phyloP scores from a whole-genome alignment of 2,888 invertebrate genomes.

The Barypeithes pellucidus region DNA sequence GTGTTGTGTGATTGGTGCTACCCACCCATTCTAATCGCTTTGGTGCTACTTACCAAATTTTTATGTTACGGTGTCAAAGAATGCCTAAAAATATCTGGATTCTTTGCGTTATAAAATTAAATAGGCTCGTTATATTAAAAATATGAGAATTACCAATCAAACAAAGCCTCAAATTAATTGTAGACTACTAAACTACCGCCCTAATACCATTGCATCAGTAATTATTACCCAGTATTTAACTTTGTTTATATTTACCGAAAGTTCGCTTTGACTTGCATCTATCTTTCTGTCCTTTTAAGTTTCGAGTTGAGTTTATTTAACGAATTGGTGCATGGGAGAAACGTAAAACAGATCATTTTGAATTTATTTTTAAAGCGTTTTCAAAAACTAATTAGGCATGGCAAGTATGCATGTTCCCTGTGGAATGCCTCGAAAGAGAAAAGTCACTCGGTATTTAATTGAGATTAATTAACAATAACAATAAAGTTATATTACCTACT shows the following conservation, averaged over 20 bases:
- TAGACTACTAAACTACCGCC: too few species aligned
- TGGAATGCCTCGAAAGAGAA: too few species aligned
- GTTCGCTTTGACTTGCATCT: constrained; percentile 3
- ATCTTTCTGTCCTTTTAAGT: constrained; percentile 15
- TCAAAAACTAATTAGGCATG: not conserved
- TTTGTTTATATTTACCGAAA: constrained; percentile 6
- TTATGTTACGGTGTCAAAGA: too few species aligned
- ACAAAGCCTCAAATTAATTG: too few species aligned
- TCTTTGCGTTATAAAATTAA: not conserved
- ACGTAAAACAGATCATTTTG: constrained; percentile 5
- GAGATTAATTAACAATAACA: too few species aligned
- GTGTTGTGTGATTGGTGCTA: not conserved
- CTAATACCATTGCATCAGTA: not conserved
- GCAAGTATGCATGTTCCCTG: not conserved
- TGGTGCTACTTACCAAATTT: too few species aligned
- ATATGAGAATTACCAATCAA: too few species aligned
- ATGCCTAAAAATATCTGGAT: not conserved
- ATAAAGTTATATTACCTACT: too few species aligned
- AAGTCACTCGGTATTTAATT: too few species aligned
- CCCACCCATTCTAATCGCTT: too few species aligned
- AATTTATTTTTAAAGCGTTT: not conserved
- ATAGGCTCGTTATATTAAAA: too few species aligned
- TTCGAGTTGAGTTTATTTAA: constrained; percentile 16
- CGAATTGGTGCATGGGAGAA: constrained; percentile 14
- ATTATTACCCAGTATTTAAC: constrained; percentile 6